Percentiles rank a stretch among this genome's conserved stretches.
Evolutionary conservation across 2,888 invertebrate species (phyloP).

Genomic region (Leptinotarsa peninsularis): DNA sequence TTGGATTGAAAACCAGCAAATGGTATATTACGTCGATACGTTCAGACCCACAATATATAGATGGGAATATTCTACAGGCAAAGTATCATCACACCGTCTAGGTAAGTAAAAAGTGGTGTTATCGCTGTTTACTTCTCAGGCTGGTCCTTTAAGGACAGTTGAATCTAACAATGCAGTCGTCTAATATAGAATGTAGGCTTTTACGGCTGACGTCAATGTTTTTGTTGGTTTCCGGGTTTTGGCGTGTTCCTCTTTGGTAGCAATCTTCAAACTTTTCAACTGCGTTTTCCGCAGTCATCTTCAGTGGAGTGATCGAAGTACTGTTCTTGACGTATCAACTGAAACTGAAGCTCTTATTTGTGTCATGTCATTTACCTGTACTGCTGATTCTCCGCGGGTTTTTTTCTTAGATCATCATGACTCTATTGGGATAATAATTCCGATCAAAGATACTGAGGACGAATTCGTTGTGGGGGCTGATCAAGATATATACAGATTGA

Average conservation of each 20-base stretch:
- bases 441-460: constrained; percentile 61
- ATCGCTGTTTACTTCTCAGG: neutral
- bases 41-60: constrained; percentile 58
- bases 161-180: too few relatives aligned
- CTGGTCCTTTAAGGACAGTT: too few relatives aligned
- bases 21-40: constrained; percentile 69
- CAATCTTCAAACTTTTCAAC: too few relatives aligned
- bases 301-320: too few relatives aligned
- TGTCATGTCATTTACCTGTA: too few relatives aligned
- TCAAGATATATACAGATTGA: constrained; percentile 62
- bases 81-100: constrained; percentile 39
- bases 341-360: too few relatives aligned
- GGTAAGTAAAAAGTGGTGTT: constrained; percentile 37
- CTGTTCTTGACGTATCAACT: too few relatives aligned
- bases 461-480: constrained; percentile 65
- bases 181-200: too few relatives aligned
- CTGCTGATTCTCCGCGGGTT: neutral
- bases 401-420: constrained; percentile 52
- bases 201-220: too few relatives aligned
- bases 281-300: too few relatives aligned
- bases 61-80: constrained; percentile 43
- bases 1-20: constrained; percentile 65
- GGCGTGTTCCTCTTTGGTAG: too few relatives aligned
- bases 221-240: too few relatives aligned
- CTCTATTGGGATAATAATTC: constrained; percentile 64